Evolutionary conservation across 2,888 invertebrate species (phyloP).

Genomic region (Xylota sylvarum): DNA sequence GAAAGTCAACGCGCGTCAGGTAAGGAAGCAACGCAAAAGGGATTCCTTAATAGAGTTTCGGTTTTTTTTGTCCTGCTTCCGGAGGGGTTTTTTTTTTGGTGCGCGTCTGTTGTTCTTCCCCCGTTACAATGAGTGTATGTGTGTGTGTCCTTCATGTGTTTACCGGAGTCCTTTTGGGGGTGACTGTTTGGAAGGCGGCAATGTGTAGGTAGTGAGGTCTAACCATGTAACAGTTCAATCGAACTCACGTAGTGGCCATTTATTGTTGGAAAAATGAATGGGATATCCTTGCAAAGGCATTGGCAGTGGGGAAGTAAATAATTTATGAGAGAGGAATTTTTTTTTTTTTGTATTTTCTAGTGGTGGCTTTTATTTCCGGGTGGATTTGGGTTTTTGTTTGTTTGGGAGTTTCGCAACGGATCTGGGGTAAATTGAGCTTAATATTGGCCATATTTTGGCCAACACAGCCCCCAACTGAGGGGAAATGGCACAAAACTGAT

Average conservation of each 20-base stretch:
- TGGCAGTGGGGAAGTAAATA: slow-evolving; percentile 6
- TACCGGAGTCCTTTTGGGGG: not conserved
- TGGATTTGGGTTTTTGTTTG: not conserved
- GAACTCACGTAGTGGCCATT: slow-evolving; percentile 50
- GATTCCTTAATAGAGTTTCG: slow-evolving; percentile 32
- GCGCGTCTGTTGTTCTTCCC: slow-evolving; percentile 8
- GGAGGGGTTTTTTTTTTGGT: not conserved
- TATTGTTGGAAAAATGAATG: slow-evolving; percentile 35
- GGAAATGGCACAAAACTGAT: not conserved
- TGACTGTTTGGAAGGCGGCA: not conserved
- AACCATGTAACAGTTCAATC: slow-evolving; percentile 31
- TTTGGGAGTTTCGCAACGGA: not conserved
- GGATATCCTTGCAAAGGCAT: slow-evolving; percentile 11
- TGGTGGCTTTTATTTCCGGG: not conserved
- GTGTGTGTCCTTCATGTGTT: not conserved
- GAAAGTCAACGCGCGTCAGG: slow-evolving; percentile 57
- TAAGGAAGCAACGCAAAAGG: slow-evolving; percentile 15
- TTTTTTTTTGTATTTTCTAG: not conserved
- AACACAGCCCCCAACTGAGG: not conserved
- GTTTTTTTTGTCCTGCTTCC: not conserved
- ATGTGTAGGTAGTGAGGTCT: not conserved
- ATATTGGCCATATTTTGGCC: not conserved
- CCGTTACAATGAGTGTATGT: not conserved
- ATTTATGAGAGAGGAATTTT: slow-evolving; percentile 11
- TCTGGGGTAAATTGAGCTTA: not conserved